A percentile compares a stretch with the other conserved stretches of the same genome.
phyloP scores from a whole-genome alignment of 2,797 vertebrate genomes.

The Eleutherodactylus coqui region DNA sequence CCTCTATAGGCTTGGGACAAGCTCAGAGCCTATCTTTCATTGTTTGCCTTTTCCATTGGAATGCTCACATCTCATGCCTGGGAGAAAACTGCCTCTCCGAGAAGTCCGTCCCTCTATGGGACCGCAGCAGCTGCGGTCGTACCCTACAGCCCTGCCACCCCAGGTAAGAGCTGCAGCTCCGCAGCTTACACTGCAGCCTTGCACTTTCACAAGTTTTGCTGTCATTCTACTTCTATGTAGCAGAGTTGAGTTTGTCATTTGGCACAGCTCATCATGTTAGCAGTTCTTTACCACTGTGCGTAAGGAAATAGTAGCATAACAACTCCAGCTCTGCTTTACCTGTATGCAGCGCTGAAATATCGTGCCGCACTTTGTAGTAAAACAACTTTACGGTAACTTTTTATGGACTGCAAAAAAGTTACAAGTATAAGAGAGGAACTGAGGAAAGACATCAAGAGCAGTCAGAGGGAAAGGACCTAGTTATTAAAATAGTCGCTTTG shows the following conservation, averaged over 20 bases:
- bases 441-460: no score
- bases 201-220: neutral
- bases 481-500: neutral
- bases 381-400: no score
- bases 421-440: no score
- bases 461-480: neutral
- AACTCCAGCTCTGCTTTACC: neutral
- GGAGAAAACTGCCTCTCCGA: conserved; percentile 71
- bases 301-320: neutral
- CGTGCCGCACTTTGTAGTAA: neutral
- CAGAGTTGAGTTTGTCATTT: neutral
- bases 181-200: no score
- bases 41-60: conserved; percentile 90
- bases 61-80: conserved; percentile 82
- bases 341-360: neutral
- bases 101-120: conserved; percentile 61
- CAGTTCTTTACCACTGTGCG: neutral
- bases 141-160: conserved; percentile 42
- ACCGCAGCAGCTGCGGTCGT: conserved; percentile 65
- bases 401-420: no score
- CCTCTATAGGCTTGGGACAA: conserved; percentile 87
- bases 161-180: conserved; percentile 74
- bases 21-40: conserved; percentile 86
- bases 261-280: neutral
- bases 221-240: neutral